These are phyloP conservation scores for Orestias chungarensis DNA, from an alignment of 2,797 vertebrate genomes.

Conservation along the genomic window DNA sequence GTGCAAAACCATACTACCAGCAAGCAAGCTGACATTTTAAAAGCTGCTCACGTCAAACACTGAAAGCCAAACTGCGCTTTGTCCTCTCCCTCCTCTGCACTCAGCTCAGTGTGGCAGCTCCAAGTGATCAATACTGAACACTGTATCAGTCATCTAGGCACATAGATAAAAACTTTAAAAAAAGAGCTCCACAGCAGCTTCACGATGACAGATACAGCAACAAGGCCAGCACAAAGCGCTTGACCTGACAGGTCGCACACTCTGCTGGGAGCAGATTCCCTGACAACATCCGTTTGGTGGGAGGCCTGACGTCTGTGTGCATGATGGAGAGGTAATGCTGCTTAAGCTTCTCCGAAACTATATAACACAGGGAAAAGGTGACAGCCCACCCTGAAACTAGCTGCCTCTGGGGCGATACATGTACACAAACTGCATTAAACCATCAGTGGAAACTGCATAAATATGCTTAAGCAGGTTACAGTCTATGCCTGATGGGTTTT, in stretches of 20 bases:
- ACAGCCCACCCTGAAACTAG: constrained; percentile 42
- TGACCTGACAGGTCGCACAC: constrained; percentile 59
- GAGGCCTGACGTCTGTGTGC: constrained; percentile 45
- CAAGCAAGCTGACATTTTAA: constrained; percentile 62
- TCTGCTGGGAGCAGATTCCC: constrained; percentile 44
- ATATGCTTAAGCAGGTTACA: not conserved
- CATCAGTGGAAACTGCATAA: constrained; percentile 7
- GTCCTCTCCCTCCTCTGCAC: constrained; percentile 20
- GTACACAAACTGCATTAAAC: constrained; percentile 33
- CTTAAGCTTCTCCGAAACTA: constrained; percentile 63
- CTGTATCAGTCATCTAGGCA: constrained; percentile 27
- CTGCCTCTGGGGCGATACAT: constrained; percentile 41
- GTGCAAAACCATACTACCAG: constrained; percentile 56
- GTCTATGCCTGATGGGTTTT: constrained; percentile 8
- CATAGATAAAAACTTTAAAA: constrained; percentile 21
- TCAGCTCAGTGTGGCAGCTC: constrained; percentile 24
- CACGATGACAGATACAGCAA: constrained; percentile 15
- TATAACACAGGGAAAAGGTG: constrained; percentile 46
- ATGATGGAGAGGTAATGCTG: constrained; percentile 55
- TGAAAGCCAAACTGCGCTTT: constrained; percentile 36
- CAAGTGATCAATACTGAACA: constrained; percentile 45
- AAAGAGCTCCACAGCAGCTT: constrained; percentile 13
- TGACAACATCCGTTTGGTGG: constrained; percentile 35
- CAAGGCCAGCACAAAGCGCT: constrained; percentile 34
- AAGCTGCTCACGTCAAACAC: constrained; percentile 30